Evolutionary conservation across 2,888 invertebrate genomes (phyloP).

Genomic region (Osmoderma eremita): DNA sequence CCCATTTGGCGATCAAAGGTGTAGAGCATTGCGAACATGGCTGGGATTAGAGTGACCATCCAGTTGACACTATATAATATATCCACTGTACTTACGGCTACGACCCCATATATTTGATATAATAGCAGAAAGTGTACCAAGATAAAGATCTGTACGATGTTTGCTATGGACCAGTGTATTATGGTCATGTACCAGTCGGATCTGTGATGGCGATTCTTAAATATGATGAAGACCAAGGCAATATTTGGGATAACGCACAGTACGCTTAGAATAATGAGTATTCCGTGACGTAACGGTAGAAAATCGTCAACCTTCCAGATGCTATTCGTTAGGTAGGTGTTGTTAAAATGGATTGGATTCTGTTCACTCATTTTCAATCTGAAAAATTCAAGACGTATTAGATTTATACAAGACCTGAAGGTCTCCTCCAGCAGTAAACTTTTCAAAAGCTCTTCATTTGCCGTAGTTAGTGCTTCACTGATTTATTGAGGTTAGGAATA

Average conservation of each 20-base stretch:
- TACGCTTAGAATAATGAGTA: background rate
- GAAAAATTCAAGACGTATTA: background rate
- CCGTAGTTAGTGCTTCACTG: no score
- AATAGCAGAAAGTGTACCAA: constrained; percentile 6
- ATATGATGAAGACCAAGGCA: background rate
- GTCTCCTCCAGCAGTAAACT: no score
- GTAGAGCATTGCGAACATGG: constrained; percentile 13
- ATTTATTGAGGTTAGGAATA: no score
- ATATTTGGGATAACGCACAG: constrained; percentile 7
- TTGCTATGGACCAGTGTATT: constrained; percentile 1
- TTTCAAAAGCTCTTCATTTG: no score
- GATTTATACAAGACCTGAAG: no score
- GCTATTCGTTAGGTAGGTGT: background rate
- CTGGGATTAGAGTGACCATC: constrained; percentile 6
- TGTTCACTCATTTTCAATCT: background rate
- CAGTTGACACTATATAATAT: constrained; percentile 14
- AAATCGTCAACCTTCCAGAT: constrained; percentile 11
- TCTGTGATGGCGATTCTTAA: constrained; percentile 3
- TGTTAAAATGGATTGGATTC: constrained; percentile 7
- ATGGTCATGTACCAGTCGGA: constrained; percentile 15
- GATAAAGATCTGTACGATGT: constrained; percentile 5
- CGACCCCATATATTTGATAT: background rate
- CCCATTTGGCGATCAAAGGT: constrained; percentile 9
- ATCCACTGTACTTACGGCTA: background rate
- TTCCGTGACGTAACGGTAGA: background rate